Evolutionary conservation across 2,113 vertebrate species (phyloP).

Genomic region (Lichenostomus cassidix): DNA sequence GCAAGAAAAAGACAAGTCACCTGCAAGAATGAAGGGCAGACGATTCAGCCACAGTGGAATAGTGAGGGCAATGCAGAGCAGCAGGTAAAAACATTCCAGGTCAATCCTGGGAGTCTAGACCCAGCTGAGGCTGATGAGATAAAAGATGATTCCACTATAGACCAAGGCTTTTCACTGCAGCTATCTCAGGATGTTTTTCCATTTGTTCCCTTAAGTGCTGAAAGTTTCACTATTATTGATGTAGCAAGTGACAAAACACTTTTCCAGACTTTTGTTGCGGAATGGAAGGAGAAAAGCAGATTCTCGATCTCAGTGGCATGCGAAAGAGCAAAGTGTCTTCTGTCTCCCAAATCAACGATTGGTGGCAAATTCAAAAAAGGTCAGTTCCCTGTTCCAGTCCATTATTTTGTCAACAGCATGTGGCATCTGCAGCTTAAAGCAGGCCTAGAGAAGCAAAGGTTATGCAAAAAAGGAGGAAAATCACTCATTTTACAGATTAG

Average conservation of each 20-base stretch:
- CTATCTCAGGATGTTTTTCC: conserved; percentile 79
- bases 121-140: neutral
- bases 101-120: neutral
- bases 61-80: neutral
- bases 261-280: conserved; percentile 87
- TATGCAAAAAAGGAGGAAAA: neutral
- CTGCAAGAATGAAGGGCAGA: neutral
- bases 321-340: conserved; percentile 71
- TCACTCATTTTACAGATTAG: neutral
- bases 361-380: conserved; percentile 84
- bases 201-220: conserved; percentile 70
- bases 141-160: conserved; percentile 46
- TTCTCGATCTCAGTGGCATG: conserved; percentile 89
- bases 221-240: conserved; percentile 88
- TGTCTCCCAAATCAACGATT: conserved; percentile 71
- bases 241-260: conserved; percentile 87
- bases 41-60: neutral
- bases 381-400: conserved; percentile 41
- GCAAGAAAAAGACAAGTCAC: neutral
- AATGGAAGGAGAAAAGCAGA: conserved; percentile 85
- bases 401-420: neutral
- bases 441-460: neutral
- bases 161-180: conserved; percentile 76
- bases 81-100: neutral
- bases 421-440: neutral